Conservation (phyloP, 2,113 vertebrate genomes). For the Probosciger aterrimus region DNA sequence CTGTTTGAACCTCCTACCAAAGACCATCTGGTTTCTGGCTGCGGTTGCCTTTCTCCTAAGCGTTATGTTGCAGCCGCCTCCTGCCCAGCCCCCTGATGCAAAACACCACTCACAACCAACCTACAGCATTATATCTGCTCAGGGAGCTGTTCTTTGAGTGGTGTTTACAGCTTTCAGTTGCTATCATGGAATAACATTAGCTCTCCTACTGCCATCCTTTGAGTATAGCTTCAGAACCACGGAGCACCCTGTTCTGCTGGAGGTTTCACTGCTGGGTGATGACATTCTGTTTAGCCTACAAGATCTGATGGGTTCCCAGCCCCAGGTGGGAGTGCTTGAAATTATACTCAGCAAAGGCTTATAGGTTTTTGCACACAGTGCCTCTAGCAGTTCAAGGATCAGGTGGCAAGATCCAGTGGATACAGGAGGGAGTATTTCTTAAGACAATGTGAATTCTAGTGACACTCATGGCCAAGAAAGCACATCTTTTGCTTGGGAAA, state of each 20-base stretch:
- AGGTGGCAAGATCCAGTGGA: neutral
- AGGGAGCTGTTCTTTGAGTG: neutral
- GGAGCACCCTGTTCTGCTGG: neutral
- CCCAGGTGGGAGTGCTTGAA: neutral
- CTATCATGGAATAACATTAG: neutral
- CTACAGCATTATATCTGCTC: accelerated
- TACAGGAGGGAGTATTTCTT: neutral
- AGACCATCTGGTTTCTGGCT: neutral
- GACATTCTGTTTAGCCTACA: neutral
- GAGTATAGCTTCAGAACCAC: neutral
- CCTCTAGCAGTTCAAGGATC: neutral
- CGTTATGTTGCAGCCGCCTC: neutral
- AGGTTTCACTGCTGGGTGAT: neutral
- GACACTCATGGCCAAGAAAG: neutral
- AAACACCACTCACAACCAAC: neutral
- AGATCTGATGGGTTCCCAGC: neutral
- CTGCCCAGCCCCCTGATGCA: neutral
- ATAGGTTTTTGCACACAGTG: neutral
- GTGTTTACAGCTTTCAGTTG: accelerated
- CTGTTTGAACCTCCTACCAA: neutral
- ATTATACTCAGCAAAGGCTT: neutral
- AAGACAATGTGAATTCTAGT: accelerated
- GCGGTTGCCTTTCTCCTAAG: neutral
- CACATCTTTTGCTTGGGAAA: neutral
- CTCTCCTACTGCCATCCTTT: neutral